phyloP scores from a whole-genome alignment of 2,888 invertebrate species.

The Beris morrisii region DNA sequence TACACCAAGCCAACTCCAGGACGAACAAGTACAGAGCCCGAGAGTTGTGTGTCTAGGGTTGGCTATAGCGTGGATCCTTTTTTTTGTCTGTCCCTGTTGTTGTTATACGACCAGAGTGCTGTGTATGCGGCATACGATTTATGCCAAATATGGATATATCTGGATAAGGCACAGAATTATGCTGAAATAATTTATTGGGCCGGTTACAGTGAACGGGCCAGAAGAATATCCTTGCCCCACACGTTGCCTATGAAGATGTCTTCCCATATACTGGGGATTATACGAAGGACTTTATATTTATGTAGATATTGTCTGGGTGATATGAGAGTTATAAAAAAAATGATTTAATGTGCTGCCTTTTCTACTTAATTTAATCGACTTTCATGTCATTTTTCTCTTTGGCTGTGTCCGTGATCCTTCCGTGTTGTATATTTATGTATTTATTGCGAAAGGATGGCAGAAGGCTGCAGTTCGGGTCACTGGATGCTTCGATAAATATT shows the following conservation, averaged over 20 bases:
- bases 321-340: constrained; percentile 1
- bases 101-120: too few species aligned
- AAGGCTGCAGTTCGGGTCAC: too few species aligned
- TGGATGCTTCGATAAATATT: too few species aligned
- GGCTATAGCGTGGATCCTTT: too few species aligned
- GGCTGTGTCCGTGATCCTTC: neutral
- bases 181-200: constrained; percentile 34
- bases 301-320: neutral
- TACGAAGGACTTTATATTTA: neutral
- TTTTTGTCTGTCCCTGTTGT: too few species aligned
- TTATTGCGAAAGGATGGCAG: too few species aligned
- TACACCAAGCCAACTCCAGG: too few species aligned
- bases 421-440: neutral
- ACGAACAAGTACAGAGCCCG: too few species aligned
- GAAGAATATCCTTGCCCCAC: too few species aligned
- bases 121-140: constrained; percentile 19
- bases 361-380: constrained; percentile 35
- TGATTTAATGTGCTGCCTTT: constrained; percentile 35
- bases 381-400: constrained; percentile 25
- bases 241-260: constrained; percentile 1
- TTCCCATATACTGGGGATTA: neutral
- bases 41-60: too few species aligned
- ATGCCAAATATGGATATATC: constrained; percentile 35
- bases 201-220: neutral
- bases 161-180: constrained; percentile 34